Evolutionary conservation across 2,888 invertebrate genomes (phyloP).

Genomic region (Ochlodes sylvanus): DNA sequence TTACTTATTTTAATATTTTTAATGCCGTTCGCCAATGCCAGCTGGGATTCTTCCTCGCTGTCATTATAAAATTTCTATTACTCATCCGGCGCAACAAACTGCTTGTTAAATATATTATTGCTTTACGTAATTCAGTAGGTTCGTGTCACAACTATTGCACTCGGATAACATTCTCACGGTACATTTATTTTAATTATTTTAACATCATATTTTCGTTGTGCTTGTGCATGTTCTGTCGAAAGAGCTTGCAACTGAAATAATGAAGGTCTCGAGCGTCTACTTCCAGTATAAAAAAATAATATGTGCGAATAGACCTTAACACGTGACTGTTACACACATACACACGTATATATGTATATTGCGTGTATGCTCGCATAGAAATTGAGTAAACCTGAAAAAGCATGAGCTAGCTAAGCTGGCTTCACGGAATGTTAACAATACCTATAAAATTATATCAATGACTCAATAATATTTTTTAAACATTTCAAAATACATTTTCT

Average conservation of each 20-base stretch:
- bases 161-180: slow-evolving; percentile 5
- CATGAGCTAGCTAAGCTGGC: too few species aligned
- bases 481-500: too few species aligned
- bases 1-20: slow-evolving; percentile 81
- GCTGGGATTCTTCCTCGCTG: slow-evolving; percentile 54
- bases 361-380: too few species aligned
- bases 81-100: neutral
- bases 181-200: slow-evolving; percentile 30
- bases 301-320: too few species aligned
- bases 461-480: too few species aligned
- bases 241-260: neutral
- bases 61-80: slow-evolving; percentile 45
- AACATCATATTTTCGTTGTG: slow-evolving; percentile 5
- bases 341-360: too few species aligned
- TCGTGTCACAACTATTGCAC: neutral
- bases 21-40: slow-evolving; percentile 62
- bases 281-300: too few species aligned
- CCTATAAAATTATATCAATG: too few species aligned
- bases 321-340: too few species aligned
- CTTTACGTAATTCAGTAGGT: neutral
- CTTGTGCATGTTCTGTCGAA: neutral
- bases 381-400: too few species aligned
- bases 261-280: neutral
- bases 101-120: slow-evolving; percentile 15
- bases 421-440: too few species aligned